Evolutionary conservation across 2,113 vertebrate species (phyloP).

Genomic region (Chitala chitala): DNA sequence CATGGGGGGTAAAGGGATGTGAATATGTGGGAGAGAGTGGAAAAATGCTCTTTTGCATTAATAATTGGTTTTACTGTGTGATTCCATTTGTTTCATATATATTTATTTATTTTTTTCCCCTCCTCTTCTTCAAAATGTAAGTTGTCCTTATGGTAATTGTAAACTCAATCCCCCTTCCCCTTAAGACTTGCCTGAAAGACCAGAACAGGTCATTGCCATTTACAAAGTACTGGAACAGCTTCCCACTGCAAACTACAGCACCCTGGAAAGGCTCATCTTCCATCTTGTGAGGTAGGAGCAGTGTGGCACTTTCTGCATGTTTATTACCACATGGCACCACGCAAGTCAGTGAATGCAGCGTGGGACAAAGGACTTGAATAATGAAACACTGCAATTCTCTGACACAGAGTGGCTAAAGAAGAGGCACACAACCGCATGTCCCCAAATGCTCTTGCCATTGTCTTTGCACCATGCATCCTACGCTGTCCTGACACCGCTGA

Average conservation of each 20-base stretch:
- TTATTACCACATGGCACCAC: too few relatives aligned
- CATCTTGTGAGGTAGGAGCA: conserved; percentile 83
- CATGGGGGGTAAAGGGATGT: neutral
- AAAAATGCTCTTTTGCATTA: neutral
- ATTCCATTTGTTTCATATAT: too few relatives aligned
- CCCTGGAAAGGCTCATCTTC: conserved; percentile 87
- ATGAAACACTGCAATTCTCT: too few relatives aligned
- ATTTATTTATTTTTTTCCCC: too few relatives aligned
- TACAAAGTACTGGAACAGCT: conserved; percentile 85
- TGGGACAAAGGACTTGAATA: neutral
- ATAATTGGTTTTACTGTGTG: neutral
- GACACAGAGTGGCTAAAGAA: conserved; percentile 79
- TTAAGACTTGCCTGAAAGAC: conserved; percentile 84
- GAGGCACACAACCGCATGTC: conserved; percentile 95
- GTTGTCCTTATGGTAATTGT: neutral
- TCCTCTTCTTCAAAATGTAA: too few relatives aligned
- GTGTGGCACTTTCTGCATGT: neutral
- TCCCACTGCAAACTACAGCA: conserved; percentile 75
- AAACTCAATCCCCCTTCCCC: neutral
- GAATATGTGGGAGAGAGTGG: too few relatives aligned
- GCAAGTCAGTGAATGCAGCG: neutral
- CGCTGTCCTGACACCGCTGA: conserved; percentile 86
- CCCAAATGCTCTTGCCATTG: conserved; percentile 84
- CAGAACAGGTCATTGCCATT: conserved; percentile 82
- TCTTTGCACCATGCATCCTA: conserved; percentile 90